These are phyloP conservation scores for Hypolimnas misippus DNA, from an alignment of 2,888 invertebrate species.

Conservation along the genomic window DNA sequence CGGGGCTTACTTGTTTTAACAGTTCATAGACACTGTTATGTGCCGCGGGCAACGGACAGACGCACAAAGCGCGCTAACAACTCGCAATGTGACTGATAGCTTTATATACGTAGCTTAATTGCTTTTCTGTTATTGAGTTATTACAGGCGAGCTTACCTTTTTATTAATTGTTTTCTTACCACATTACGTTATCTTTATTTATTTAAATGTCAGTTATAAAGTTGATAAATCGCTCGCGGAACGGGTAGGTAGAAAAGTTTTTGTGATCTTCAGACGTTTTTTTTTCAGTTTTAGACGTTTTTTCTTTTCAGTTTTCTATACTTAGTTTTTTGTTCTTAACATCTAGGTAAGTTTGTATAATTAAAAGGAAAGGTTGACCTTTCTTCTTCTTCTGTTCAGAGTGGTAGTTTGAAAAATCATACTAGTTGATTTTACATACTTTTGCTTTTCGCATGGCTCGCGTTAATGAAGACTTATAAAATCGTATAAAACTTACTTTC, in stretches of 20 bases:
- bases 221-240: slow-evolving; percentile 21
- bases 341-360: too few relatives aligned
- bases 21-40: slow-evolving; percentile 47
- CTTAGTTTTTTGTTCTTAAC: too few relatives aligned
- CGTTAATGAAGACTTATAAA: too few relatives aligned
- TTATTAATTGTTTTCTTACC: slow-evolving; percentile 39
- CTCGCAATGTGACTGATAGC: slow-evolving; percentile 45
- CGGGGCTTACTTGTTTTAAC: slow-evolving; percentile 54
- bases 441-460: too few relatives aligned
- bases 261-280: slow-evolving; percentile 5
- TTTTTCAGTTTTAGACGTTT: too few relatives aligned
- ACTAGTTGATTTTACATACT: too few relatives aligned
- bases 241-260: not conserved
- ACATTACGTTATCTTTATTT: slow-evolving; percentile 44
- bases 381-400: too few relatives aligned
- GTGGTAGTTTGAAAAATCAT: too few relatives aligned
- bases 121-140: slow-evolving; percentile 50
- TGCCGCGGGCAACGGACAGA: slow-evolving; percentile 58
- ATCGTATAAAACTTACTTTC: too few relatives aligned
- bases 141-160: slow-evolving; percentile 33
- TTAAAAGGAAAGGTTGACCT: too few relatives aligned
- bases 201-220: slow-evolving; percentile 23
- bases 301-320: too few relatives aligned
- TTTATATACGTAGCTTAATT: slow-evolving; percentile 47
- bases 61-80: slow-evolving; percentile 44